Conservation (phyloP, 2,888 invertebrate genomes). For the Oscheius sp. region DNA sequence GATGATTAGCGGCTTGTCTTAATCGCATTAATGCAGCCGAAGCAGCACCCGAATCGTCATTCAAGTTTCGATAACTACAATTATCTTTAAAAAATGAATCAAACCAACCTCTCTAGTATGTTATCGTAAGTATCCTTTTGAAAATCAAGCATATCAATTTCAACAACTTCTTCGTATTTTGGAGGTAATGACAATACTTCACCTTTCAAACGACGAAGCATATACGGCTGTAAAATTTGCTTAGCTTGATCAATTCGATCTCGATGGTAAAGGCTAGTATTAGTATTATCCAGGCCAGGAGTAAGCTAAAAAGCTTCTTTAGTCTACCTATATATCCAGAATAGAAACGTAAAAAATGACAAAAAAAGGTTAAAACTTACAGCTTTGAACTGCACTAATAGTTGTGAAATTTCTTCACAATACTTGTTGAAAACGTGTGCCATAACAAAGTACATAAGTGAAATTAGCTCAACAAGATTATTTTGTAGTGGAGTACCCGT, state of each 20-base stretch:
- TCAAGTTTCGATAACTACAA: background rate
- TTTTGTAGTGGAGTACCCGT: slow-evolving; percentile 97
- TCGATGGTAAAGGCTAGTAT: slow-evolving; percentile 84
- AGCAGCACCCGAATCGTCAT: slow-evolving; percentile 21
- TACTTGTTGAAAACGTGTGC: slow-evolving; percentile 76
- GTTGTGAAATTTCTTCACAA: slow-evolving; percentile 58
- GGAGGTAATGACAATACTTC: slow-evolving; percentile 79
- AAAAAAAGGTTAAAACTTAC: slow-evolving; percentile 6
- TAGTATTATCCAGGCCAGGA: slow-evolving; percentile 67
- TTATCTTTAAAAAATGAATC: background rate
- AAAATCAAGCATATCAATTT: slow-evolving; percentile 78
- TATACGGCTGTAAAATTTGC: slow-evolving; percentile 93
- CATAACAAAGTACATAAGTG: slow-evolving; percentile 92
- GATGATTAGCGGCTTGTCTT: slow-evolving; percentile 89
- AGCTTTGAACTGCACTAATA: slow-evolving; percentile 62
- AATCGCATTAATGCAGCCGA: slow-evolving; percentile 85
- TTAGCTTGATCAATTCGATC: slow-evolving; percentile 91
- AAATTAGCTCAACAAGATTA: slow-evolving; percentile 90
- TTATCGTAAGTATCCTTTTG: slow-evolving; percentile 80
- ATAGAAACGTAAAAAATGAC: background rate
- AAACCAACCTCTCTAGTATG: slow-evolving; percentile 41
- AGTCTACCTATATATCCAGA: no score
- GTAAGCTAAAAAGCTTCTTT: slow-evolving; percentile 36
- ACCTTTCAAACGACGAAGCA: slow-evolving; percentile 85
- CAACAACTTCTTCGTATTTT: slow-evolving; percentile 81